Conservation (phyloP, 2,113 vertebrate genomes). For the Myotis davidii region DNA sequence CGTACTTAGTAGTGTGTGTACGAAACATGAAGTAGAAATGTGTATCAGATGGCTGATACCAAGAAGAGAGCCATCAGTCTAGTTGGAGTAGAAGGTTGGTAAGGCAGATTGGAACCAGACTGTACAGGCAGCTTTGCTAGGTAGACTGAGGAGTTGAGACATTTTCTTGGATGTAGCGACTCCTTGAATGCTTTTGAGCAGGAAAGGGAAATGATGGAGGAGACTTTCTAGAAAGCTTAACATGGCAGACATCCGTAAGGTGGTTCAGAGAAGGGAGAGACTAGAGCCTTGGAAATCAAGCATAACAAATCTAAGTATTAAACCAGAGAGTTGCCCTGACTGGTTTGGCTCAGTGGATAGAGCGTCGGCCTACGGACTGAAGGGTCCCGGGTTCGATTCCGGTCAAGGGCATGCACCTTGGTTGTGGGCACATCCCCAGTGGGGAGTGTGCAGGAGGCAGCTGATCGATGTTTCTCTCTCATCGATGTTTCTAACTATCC, state of each 20-base stretch:
- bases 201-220: neutral
- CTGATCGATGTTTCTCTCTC: too few species aligned
- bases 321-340: neutral
- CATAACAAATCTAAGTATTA: conserved; percentile 13
- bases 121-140: neutral
- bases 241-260: neutral
- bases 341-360: too few species aligned
- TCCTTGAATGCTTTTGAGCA: neutral
- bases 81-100: neutral
- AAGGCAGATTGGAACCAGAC: neutral
- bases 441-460: too few species aligned
- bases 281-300: neutral
- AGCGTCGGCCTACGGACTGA: too few species aligned
- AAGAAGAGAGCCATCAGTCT: neutral
- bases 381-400: too few species aligned
- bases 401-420: too few species aligned
- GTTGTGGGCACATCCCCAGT: too few species aligned
- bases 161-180: neutral
- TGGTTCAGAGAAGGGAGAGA: neutral
- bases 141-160: neutral
- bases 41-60: neutral
- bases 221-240: conserved; percentile 27
- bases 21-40: neutral
- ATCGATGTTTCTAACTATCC: too few species aligned
- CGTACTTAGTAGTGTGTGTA: neutral